Conservation (phyloP, 2,888 invertebrate genomes). For the Ectropis crepuscularia region DNA sequence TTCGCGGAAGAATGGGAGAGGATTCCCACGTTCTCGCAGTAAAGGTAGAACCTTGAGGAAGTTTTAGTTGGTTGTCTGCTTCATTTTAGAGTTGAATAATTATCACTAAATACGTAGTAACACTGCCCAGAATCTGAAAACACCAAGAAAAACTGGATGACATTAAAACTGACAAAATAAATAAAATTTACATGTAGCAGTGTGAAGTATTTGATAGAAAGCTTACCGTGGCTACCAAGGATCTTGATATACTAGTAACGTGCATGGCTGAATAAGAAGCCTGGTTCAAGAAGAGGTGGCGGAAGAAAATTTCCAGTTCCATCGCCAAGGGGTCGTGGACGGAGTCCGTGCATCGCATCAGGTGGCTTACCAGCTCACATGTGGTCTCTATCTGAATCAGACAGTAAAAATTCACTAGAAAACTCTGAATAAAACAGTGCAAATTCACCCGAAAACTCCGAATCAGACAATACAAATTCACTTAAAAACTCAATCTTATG, state of each 20-base stretch:
- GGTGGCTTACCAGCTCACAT: conserved; percentile 40
- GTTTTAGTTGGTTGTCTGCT: no score
- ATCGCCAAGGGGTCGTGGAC: conserved; percentile 55
- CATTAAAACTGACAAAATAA: background rate
- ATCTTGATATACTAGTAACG: conserved; percentile 69
- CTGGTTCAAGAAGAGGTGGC: conserved; percentile 67
- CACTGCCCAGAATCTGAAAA: conserved; percentile 52
- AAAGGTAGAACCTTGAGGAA: no score
- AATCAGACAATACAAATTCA: no score
- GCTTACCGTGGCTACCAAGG: conserved; percentile 55
- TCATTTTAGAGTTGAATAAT: conserved; percentile 46
- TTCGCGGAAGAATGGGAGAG: no score
- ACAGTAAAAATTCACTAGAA: background rate
- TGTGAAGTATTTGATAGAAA: background rate
- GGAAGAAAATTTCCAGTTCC: conserved; percentile 71
- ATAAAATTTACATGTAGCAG: background rate
- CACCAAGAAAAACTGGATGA: conserved; percentile 7
- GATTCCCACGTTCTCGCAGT: no score
- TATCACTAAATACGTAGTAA: conserved; percentile 54
- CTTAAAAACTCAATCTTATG: no score
- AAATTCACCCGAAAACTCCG: no score
- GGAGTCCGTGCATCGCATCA: conserved; percentile 49
- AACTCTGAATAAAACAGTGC: no score
- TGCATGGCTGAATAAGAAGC: conserved; percentile 72
- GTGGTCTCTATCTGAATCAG: conserved; percentile 44